Evolutionary conservation across 2,888 invertebrate genomes (phyloP), one percentile per base, ranked within the genome.

Genomic region (Tanypteryx hageni): DNA sequence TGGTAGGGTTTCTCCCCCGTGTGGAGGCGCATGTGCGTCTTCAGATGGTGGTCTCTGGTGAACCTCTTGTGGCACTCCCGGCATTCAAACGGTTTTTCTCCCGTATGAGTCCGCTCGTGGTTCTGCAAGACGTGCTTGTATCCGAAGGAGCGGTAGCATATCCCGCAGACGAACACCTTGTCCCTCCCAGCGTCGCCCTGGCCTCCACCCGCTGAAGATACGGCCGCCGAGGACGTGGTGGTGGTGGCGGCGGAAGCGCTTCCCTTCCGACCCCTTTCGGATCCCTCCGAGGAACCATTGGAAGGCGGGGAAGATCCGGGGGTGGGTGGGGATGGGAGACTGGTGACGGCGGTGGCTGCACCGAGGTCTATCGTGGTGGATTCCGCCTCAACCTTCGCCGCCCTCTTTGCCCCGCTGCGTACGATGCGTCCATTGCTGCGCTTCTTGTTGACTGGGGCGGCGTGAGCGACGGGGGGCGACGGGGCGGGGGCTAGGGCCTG

Each of bases 61-160:
- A 99, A 99, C 93, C 98, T 96, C 95, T 99, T 99, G 95, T 98
- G 97, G 94, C 99, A 99, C 95, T 98, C 98, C 59, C 97, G 97
- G 94, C 99, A 99, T 94, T 98, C 98, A 95, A 98, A 99, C 0
- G 99, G 99, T 94, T 99, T 99, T 94, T 99, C 99, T 0, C 99
- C 99, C 0, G 99, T 99, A 95, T 99, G 99, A 0, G 99, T 99
- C 94, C 99, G 97, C 94, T 98, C 98, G 95, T 99, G 99, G 95
- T 99, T 99, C 95, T 99, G 98, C 92, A 99, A 96, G 31, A 99
- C 99, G 95, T 99, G 99, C 94, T 99, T 99, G 96, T 99, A 99
- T 89, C 98, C 98, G 94, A 99, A 99, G 16, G 98, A 98, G 93
- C 98, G 97, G 93, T 97, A 97, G 95, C 99, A 99, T 86, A 98